Evolutionary conservation across 2,113 vertebrate genomes (phyloP).

Genomic region (Sinocyclocheilus rhinocerous): DNA sequence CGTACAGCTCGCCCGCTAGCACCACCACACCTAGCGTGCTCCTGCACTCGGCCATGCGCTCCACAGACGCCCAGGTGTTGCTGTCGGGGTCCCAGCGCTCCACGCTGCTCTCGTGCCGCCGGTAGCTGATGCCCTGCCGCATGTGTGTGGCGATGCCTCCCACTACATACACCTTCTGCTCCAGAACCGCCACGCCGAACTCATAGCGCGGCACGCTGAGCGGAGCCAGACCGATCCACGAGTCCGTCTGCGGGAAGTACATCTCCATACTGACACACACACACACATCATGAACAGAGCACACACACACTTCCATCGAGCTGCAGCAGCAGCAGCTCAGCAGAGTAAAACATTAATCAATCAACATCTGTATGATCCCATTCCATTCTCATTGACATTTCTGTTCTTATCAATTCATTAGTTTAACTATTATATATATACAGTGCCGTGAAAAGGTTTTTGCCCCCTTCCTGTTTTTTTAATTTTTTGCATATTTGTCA

Average conservation of each 20-base stretch:
- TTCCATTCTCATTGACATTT: no score
- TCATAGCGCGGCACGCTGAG: conserved; percentile 92
- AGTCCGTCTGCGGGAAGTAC: conserved; percentile 97
- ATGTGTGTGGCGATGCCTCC: conserved; percentile 95
- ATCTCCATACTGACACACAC: conserved; percentile 86
- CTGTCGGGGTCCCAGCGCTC: conserved; percentile 97
- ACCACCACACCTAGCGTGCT: conserved; percentile 93
- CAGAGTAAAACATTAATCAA: no score
- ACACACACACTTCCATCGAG: no score
- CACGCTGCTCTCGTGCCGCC: conserved; percentile 92
- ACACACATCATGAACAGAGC: background rate
- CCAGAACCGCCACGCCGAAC: conserved; percentile 91
- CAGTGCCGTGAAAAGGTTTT: no score
- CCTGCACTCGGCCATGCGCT: conserved; percentile 91
- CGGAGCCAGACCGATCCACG: conserved; percentile 96
- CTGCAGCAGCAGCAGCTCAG: no score
- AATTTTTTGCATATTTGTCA: no score
- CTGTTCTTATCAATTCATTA: no score
- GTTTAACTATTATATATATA: no score
- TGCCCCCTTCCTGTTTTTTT: no score
- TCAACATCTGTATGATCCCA: no score
- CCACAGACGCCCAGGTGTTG: conserved; percentile 90
- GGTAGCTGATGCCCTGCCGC: conserved; percentile 89
- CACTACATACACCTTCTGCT: conserved; percentile 93
- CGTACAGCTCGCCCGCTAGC: conserved; percentile 91